These are phyloP conservation scores for Channallabes apus DNA, from an alignment of 2,797 vertebrate species.

Conservation along the genomic window DNA sequence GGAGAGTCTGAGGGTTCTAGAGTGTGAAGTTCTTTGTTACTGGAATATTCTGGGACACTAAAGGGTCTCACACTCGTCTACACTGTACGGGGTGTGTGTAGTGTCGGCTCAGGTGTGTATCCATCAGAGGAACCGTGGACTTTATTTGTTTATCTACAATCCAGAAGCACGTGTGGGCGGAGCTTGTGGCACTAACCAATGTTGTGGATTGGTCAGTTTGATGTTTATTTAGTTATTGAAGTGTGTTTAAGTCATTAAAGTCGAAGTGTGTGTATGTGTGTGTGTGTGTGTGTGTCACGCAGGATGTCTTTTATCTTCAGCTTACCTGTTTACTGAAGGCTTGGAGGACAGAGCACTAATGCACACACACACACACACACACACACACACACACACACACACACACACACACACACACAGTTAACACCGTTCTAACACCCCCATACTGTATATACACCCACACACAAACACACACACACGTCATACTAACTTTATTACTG, in stretches of 20 bases:
- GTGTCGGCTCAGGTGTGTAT: neutral
- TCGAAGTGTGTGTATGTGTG: neutral
- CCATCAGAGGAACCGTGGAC: neutral
- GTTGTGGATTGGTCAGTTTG: neutral
- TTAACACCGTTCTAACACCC: neutral
- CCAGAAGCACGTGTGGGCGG: neutral
- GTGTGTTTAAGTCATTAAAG: neutral
- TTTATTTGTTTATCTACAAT: neutral
- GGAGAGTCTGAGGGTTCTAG: neutral
- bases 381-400: constrained; percentile 43
- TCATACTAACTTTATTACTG: constrained; percentile 38
- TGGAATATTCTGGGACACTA: neutral
- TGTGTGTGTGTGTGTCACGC: neutral
- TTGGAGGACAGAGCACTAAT: neutral
- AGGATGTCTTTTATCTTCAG: neutral
- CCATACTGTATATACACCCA: neutral
- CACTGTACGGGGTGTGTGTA: neutral
- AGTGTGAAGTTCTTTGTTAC: neutral
- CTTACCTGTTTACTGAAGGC: constrained; percentile 3
- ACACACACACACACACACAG: constrained; percentile 30
- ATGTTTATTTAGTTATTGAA: neutral
- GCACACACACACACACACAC: constrained; percentile 30
- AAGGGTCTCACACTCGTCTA: neutral
- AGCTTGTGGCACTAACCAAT: neutral
- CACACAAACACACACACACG: neutral